phyloP scores from a whole-genome alignment of 2,888 invertebrate species.

The Scaptomyza flava region DNA sequence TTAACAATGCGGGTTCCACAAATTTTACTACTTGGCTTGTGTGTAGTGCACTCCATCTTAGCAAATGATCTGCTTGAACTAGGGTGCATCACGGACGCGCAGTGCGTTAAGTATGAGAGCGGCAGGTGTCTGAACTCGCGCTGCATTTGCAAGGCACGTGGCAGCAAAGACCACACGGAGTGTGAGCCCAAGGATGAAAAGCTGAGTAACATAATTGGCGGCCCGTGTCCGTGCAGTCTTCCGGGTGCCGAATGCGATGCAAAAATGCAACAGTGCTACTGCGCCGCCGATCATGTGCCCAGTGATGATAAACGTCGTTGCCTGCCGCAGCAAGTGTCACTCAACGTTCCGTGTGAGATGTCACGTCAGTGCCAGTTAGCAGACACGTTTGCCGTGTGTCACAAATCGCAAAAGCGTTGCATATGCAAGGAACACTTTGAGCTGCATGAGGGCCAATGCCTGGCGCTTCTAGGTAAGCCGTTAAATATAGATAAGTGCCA shows the following conservation, averaged over 20 bases:
- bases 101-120: constrained; percentile 67
- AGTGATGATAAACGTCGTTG: constrained; percentile 81
- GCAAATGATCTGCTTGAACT: constrained; percentile 72
- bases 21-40: constrained; percentile 4
- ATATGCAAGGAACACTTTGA: constrained; percentile 70
- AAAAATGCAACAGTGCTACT: constrained; percentile 70
- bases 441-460: constrained; percentile 61
- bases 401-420: constrained; percentile 56
- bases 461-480: constrained; percentile 68
- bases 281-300: constrained; percentile 59
- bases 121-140: constrained; percentile 58
- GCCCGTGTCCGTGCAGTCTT: constrained; percentile 77
- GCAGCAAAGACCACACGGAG: constrained; percentile 37
- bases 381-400: constrained; percentile 74
- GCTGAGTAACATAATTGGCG: constrained; percentile 79
- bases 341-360: constrained; percentile 72
- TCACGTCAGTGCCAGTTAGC: constrained; percentile 71
- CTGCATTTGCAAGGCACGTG: constrained; percentile 67
- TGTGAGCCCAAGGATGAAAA: constrained; percentile 73
- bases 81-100: constrained; percentile 59
- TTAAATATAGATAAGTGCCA: neutral
- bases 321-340: constrained; percentile 56
- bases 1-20: constrained; percentile 27
- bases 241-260: constrained; percentile 70
- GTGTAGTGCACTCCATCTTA: neutral